These are phyloP conservation scores for Dendroctonus valens DNA, from an alignment of 1,140 invertebrate genomes.

Conservation along the genomic window DNA sequence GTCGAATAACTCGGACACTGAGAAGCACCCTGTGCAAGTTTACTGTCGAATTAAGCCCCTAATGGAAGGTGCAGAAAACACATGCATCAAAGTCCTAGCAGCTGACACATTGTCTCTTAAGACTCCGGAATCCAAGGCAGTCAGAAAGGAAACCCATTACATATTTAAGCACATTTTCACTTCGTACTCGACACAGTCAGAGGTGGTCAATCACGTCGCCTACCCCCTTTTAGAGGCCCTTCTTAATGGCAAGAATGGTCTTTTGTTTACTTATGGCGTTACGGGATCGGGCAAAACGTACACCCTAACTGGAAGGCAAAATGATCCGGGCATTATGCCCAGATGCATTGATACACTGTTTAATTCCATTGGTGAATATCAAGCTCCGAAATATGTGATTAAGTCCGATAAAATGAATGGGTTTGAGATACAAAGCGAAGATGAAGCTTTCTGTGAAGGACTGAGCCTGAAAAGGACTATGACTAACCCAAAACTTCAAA, in stretches of 20 bases:
- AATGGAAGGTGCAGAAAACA: slow-evolving; percentile 61
- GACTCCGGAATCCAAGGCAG: slow-evolving; percentile 60
- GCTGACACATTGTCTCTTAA: slow-evolving; percentile 67
- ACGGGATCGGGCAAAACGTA: slow-evolving; percentile 96
- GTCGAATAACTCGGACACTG: slow-evolving; percentile 35
- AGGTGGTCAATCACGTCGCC: slow-evolving; percentile 83
- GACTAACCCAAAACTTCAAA: too few species aligned
- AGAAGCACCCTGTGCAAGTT: slow-evolving; percentile 75
- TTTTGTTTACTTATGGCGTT: slow-evolving; percentile 94
- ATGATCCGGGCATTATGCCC: slow-evolving; percentile 83
- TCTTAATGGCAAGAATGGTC: slow-evolving; percentile 78
- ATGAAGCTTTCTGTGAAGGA: slow-evolving; percentile 81
- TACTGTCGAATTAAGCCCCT: slow-evolving; percentile 80
- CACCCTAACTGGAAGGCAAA: slow-evolving; percentile 83
- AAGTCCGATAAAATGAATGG: slow-evolving; percentile 92
- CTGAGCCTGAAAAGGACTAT: slow-evolving; percentile 46
- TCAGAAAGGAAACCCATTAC: slow-evolving; percentile 69
- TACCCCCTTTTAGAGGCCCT: slow-evolving; percentile 82
- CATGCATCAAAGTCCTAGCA: slow-evolving; percentile 72
- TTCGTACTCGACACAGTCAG: slow-evolving; percentile 71
- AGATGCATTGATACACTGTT: slow-evolving; percentile 89
- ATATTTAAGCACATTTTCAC: slow-evolving; percentile 85
- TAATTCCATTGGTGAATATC: slow-evolving; percentile 78
- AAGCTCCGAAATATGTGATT: slow-evolving; percentile 83
- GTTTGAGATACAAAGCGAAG: slow-evolving; percentile 85